Evolutionary conservation across 2,888 invertebrate genomes (phyloP).

Genomic region (Clitarchus hookeri): DNA sequence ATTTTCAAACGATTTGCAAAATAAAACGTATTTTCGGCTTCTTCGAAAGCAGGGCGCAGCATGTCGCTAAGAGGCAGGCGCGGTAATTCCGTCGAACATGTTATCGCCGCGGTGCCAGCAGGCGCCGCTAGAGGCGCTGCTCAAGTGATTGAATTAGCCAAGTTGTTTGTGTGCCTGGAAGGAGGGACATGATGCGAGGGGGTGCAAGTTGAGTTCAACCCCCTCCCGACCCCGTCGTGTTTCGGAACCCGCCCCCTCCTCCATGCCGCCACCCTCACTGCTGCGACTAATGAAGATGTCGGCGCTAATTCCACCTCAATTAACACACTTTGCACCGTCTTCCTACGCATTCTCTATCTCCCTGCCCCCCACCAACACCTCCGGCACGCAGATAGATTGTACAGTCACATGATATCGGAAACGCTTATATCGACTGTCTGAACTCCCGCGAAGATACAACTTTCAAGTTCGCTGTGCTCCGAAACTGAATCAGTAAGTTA

Average conservation of each 20-base stretch:
- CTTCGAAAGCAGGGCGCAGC: too few relatives aligned
- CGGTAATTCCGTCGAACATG: not conserved
- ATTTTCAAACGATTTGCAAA: too few relatives aligned
- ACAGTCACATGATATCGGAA: not conserved
- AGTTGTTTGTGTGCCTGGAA: slow-evolving; percentile 28
- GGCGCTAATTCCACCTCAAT: slow-evolving; percentile 36
- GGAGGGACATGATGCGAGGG: not conserved
- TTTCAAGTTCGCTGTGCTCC: too few relatives aligned
- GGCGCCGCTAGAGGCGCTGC: not conserved
- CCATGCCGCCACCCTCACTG: not conserved
- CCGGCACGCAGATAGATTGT: not conserved
- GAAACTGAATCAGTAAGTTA: too few relatives aligned
- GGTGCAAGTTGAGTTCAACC: slow-evolving; percentile 15
- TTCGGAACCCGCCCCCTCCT: not conserved
- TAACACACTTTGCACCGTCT: slow-evolving; percentile 30
- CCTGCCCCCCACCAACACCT: not conserved
- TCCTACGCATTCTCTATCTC: not conserved
- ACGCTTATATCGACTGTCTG: not conserved
- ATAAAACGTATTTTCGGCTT: too few relatives aligned
- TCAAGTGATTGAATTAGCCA: slow-evolving; percentile 27
- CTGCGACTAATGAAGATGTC: slow-evolving; percentile 36
- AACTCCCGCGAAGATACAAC: not conserved
- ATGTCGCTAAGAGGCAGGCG: not conserved
- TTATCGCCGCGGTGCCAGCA: not conserved
- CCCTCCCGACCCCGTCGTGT: slow-evolving; percentile 10